Evolutionary conservation across 2,113 vertebrate genomes (phyloP).

Genomic region (Coptodon rendalli): DNA sequence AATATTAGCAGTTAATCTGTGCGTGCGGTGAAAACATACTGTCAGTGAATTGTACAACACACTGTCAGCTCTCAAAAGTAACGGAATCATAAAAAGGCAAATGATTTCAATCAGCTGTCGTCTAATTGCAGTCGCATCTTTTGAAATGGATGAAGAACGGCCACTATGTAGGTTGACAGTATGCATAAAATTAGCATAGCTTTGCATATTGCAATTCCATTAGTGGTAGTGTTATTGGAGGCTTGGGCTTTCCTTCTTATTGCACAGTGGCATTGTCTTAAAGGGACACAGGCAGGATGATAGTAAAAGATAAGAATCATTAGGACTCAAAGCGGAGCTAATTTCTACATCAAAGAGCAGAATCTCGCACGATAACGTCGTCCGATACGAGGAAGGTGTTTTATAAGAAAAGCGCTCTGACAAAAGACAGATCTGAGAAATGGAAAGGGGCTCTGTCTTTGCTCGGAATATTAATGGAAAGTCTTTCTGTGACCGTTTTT

Average conservation of each 20-base stretch:
- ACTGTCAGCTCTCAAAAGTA: conserved; percentile 54
- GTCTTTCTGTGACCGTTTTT: conserved; percentile 48
- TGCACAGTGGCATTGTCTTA: conserved; percentile 15
- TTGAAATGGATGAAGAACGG: conserved; percentile 44
- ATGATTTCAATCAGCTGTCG: conserved; percentile 67
- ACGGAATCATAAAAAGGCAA: conserved; percentile 63
- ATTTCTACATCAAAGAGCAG: conserved; percentile 28
- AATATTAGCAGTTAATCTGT: conserved; percentile 64
- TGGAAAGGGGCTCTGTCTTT: conserved; percentile 27
- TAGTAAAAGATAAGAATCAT: background rate
- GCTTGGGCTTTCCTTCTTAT: conserved; percentile 9
- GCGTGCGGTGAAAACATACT: conserved; percentile 37
- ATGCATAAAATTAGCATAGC: conserved; percentile 66
- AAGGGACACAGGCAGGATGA: background rate
- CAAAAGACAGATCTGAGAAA: conserved; percentile 46
- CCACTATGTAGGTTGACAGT: conserved; percentile 61
- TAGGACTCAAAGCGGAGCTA: conserved; percentile 32
- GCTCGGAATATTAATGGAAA: conserved; percentile 46
- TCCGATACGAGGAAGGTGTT: conserved; percentile 26
- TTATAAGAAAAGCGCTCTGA: conserved; percentile 19
- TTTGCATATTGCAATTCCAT: conserved; percentile 54
- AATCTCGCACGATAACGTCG: background rate
- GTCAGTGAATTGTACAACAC: conserved; percentile 38
- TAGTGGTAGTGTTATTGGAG: conserved; percentile 56
- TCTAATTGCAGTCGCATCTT: conserved; percentile 61